Evolutionary conservation across 2,113 vertebrate genomes (phyloP).

Genomic region (Cyprinodon variegatus): DNA sequence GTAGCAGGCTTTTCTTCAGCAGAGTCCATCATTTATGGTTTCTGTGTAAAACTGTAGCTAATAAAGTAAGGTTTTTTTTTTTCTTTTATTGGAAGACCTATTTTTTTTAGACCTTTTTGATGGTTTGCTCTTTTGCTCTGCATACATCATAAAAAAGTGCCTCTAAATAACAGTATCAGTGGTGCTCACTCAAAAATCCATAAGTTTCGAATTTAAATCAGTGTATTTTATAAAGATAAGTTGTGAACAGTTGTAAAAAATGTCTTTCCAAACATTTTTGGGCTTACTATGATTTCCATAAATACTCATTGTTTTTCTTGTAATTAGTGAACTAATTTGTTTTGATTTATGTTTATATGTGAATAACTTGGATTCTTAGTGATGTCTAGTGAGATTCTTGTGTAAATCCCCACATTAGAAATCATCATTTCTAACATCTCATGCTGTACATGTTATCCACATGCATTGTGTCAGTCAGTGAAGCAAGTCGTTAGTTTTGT

Average conservation of each 20-base stretch:
- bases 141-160: neutral
- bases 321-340: neutral
- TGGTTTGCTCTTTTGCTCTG: neutral
- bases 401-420: neutral
- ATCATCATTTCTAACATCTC: neutral
- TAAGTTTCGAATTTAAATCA: neutral
- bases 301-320: neutral
- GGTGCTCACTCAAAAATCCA: neutral
- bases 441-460: conserved; percentile 24
- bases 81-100: neutral
- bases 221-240: too few species aligned
- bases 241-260: too few species aligned
- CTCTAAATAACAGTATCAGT: neutral
- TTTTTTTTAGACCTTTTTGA: neutral
- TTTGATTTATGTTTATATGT: neutral
- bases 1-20: neutral
- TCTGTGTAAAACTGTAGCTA: neutral
- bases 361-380: neutral
- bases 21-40: neutral
- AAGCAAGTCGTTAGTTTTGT: conserved; percentile 22
- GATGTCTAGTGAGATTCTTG: neutral
- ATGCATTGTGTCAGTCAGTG: conserved; percentile 8
- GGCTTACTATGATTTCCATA: neutral
- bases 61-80: neutral
- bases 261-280: too few species aligned